Conservation (phyloP, 1,140 invertebrate species). For the Mya arenaria region DNA sequence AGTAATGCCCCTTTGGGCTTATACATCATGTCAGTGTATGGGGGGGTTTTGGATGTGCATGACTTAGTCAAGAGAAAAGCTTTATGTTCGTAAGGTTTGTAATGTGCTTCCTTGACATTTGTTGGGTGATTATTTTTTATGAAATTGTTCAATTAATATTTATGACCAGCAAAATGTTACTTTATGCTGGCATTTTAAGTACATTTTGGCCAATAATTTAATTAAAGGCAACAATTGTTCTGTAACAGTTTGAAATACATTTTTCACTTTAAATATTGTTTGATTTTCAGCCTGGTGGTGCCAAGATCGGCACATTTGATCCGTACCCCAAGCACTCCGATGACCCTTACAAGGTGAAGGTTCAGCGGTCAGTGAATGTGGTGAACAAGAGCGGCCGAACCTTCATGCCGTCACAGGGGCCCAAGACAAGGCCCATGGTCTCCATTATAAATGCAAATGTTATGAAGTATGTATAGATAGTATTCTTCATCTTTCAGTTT, state of each 20-base stretch:
- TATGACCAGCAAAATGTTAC: too few species aligned
- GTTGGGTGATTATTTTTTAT: too few species aligned
- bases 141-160: too few species aligned
- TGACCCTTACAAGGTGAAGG: constrained; percentile 75
- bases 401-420: constrained; percentile 78
- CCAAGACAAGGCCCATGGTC: constrained; percentile 76
- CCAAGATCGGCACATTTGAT: constrained; percentile 80
- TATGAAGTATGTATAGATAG: constrained; percentile 69
- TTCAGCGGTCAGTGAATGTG: constrained; percentile 70
- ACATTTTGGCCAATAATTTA: too few species aligned
- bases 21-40: too few species aligned
- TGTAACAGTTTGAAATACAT: too few species aligned
- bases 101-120: too few species aligned
- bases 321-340: constrained; percentile 78
- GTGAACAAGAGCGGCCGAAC: constrained; percentile 80
- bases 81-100: too few species aligned
- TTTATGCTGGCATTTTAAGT: too few species aligned
- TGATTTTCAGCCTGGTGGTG: constrained; percentile 78
- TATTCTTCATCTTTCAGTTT: background rate
- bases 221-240: background rate
- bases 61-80: too few species aligned
- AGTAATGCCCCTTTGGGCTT: too few species aligned
- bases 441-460: constrained; percentile 80
- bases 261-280: constrained; percentile 20
- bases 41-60: too few species aligned